These are phyloP conservation scores for Meloidogyne exigua DNA, from an alignment of 1,140 invertebrate genomes.

Conservation along the genomic window DNA sequence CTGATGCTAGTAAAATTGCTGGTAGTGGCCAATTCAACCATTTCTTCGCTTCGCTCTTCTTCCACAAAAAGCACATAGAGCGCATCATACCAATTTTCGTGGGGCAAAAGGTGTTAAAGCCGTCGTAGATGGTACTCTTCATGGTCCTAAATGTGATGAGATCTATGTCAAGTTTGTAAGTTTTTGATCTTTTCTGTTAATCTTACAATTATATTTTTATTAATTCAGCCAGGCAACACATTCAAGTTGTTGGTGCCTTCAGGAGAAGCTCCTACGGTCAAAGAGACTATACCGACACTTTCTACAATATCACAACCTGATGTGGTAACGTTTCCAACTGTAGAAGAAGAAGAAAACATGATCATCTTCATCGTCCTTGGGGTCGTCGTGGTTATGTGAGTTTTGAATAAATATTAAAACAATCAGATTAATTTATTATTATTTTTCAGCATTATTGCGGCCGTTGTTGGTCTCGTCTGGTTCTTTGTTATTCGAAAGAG, in stretches of 20 bases:
- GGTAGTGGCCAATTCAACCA: background rate
- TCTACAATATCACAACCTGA: background rate
- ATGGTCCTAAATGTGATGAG: background rate
- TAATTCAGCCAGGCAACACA: background rate
- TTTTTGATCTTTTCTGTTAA: background rate
- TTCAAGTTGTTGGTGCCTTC: background rate
- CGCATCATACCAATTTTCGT: background rate
- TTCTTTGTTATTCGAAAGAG: background rate
- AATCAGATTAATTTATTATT: background rate
- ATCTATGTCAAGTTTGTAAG: constrained; percentile 2
- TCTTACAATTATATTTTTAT: background rate
- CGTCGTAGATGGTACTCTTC: background rate
- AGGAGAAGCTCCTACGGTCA: background rate
- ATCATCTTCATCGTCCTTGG: background rate
- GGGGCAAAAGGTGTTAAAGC: background rate
- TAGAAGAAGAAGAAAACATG: background rate
- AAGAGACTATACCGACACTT: background rate
- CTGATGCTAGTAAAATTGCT: background rate
- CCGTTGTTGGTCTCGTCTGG: background rate
- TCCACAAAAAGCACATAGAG: background rate
- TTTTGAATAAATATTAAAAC: background rate
- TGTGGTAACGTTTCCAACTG: no score
- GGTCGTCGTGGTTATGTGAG: background rate
- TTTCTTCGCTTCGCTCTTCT: background rate
- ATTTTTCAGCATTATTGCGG: background rate